Evolutionary conservation across 2,113 vertebrate species (phyloP).

Genomic region (Heterocephalus glaber): DNA sequence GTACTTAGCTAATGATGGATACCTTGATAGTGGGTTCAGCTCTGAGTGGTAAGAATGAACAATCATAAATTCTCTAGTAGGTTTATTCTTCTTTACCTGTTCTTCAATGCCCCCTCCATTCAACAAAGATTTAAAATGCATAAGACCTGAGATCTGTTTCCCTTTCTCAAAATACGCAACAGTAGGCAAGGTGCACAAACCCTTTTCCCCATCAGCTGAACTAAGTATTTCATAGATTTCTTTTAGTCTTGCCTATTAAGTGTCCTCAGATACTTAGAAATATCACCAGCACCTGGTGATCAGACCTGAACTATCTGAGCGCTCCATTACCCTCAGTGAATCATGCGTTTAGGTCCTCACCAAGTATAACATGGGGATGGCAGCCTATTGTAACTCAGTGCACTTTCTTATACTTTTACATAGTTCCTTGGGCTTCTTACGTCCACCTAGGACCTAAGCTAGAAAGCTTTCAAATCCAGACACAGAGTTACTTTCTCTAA

Average conservation of each 20-base stretch:
- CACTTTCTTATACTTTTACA: conserved; percentile 15
- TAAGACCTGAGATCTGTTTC: conserved; percentile 18
- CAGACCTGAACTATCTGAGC: conserved; percentile 1
- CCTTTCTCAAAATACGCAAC: not conserved
- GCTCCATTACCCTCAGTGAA: not conserved
- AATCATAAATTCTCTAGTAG: conserved; percentile 15
- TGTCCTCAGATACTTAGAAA: not conserved
- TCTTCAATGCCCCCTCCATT: not conserved
- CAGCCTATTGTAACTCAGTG: conserved; percentile 15
- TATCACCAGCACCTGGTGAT: not conserved
- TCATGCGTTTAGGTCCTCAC: conserved; percentile 12
- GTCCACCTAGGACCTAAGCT: not conserved
- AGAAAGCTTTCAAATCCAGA: conserved; percentile 28
- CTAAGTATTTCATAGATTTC: conserved; percentile 38
- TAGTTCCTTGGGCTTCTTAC: conserved; percentile 41
- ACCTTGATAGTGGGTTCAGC: not conserved
- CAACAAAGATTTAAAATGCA: not conserved
- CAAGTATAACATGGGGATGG: not conserved
- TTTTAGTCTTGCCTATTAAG: not conserved
- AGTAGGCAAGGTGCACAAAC: not conserved
- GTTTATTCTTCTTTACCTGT: conserved; percentile 32
- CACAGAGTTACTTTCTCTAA: conserved; percentile 36
- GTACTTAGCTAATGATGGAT: not conserved
- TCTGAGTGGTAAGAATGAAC: conserved; percentile 40
- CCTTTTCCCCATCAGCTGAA: not conserved